Evolutionary conservation across 2,888 invertebrate genomes (phyloP), one percentile per base, ranked within the genome.

Genomic region (Petrolisthes cinctipes): DNA sequence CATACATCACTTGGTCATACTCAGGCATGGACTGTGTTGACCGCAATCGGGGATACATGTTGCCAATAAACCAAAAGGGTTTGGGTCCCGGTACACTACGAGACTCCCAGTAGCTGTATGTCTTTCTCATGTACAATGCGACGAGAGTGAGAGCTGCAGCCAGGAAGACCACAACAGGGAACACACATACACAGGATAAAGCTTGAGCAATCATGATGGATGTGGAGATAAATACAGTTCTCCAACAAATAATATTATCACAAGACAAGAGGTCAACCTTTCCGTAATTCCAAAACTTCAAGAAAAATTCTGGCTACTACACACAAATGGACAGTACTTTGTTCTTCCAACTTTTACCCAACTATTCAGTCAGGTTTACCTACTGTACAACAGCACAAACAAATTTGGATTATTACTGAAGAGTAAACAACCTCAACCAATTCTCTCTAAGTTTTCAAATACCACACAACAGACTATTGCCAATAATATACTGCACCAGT

Each of bases 1-100:
- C 73, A 23, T 90, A 90, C 82, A 90, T 78, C 81, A 86, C 57
- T 76, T 88, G 88, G 73, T 90, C 90, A 82, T 84, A 90, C 71
- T 88, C 89, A 0, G 89, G 85, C 89, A 90, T 78, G 7, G 89
- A 88, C 23, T 84, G 79, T 4, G 89, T 88, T 3, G 89, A 79
- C 37, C 89, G 80, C 4, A 90, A 54, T 6, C 90, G 20, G 37
- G 89, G 76, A 20, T 89, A 88, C 78, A 90, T 83, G 61, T 90
- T 90, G 4, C 90, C 90, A 57, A 90, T 81, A 1, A 83, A 17
- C 90, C 90, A 90, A 11, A 86, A 51, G 4, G 90, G 90, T 53
- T 82, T 86, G 20, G 90, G 90, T 9, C 89, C 87, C 5, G 51
- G 68, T 1, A 90, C 86, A 1, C 88, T 86, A 6, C 89, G 83